Base-by-base conservation (phyloP, 2,113 vertebrate species). In the Pterocles orientalis region DNA sequence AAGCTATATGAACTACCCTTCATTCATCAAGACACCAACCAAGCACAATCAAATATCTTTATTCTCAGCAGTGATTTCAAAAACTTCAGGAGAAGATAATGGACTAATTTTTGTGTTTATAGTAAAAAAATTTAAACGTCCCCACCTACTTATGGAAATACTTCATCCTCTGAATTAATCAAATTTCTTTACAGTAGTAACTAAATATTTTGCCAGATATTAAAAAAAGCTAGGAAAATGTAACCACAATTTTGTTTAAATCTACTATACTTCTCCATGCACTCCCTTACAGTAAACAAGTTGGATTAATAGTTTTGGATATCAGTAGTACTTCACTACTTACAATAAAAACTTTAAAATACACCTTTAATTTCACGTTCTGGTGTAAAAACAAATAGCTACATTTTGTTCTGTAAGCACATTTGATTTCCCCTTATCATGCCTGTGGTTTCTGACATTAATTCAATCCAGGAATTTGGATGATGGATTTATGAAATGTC, bases 401-500 rank as follows among this genome's bases (percentile, higher is more conserved):
- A 43, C 8, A 12, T 76, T 83, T 53, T 85, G 4, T 51, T 85
- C 36, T 56, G 18, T 72, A 90, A 92, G 14, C 17, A 92, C 56
- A 77, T 92, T 34, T 86, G 83, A 69, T 86, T 96, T 96, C 26
- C 58, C 24, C 2, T 64, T 88, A 25, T 51, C 36, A 68, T 61
- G 51, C 51, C 18, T 87, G 26, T 77, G 57, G 54, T 89, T 84
- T 95, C 78, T 95, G 85, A 70, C 65, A 34, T 83, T 94, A 8
- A 72, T 90, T 64, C n/a, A 94, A 82, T 51, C 19, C 82, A 93
- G 92, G 60, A 95, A 82, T 71, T 70, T 66, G 83, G 47, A 51
- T 83, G 80, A 95, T 83, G 31, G 54, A 95, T 97, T 95, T 97
- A 90, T 94, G 78, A 82, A 91, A 97, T 68, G 65, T 84, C 82